These are phyloP conservation scores for Andrena hattorfiana DNA, from an alignment of 2,888 invertebrate genomes.

Conservation along the genomic window DNA sequence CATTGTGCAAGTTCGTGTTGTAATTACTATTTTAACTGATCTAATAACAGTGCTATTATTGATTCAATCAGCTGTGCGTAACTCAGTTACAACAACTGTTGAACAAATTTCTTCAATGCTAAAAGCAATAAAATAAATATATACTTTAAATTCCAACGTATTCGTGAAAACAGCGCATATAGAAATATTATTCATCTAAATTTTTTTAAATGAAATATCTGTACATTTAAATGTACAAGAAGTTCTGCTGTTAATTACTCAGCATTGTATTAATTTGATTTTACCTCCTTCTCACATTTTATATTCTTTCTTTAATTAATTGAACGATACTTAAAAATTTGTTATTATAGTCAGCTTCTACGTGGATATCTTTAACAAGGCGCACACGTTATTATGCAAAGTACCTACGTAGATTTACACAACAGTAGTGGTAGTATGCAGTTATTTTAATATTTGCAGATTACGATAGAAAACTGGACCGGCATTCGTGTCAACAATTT, in stretches of 20 bases:
- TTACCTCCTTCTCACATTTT: no score
- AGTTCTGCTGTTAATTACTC: no score
- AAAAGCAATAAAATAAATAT: background rate
- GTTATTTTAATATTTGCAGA: background rate
- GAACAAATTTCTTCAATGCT: background rate
- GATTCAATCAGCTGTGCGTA: background rate
- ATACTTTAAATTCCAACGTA: background rate
- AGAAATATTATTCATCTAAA: no score
- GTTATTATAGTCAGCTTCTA: no score
- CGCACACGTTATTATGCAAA: no score
- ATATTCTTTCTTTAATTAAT: no score
- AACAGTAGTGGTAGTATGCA: background rate
- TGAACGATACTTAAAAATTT: no score
- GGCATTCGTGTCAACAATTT: slow-evolving; percentile 9
- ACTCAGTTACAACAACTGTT: background rate
- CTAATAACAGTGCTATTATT: background rate
- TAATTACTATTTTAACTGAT: slow-evolving; percentile 19
- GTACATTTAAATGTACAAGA: no score
- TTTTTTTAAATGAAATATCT: no score
- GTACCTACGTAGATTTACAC: background rate
- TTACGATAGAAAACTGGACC: background rate
- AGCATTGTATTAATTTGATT: no score
- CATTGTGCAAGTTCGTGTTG: slow-evolving; percentile 37
- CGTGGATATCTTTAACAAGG: no score
- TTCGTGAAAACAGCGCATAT: no score